Evolutionary conservation across 2,113 vertebrate genomes (phyloP), one percentile per base, ranked within the genome.

Genomic region (Malaclemys terrapin): DNA sequence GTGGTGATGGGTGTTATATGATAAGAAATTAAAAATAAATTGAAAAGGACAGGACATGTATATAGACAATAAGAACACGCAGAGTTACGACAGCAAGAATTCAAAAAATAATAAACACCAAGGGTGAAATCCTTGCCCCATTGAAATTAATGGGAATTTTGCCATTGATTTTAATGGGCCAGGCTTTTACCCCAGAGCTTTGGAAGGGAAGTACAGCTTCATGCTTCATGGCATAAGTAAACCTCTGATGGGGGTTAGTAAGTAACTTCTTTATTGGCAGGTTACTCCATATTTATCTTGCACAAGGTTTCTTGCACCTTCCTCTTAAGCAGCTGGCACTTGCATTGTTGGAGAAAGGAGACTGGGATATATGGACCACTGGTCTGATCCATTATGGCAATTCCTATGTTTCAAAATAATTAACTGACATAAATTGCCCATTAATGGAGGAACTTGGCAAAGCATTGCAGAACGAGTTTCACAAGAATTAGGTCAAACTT

Each of bases 1-100:
- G 56, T 57, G 56, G 24, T 27, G 24, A 57, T 27, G 56, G 57
- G 27, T 29, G 27, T 62, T 62, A 31, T 31, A 62, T 13, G 57
- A 14, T 62, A 62, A 62, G 27, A 29, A 62, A 13, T 29, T 62
- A 12, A 31, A 31, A 31, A 29, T 62, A 31, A 62, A 31, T 62
- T 12, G 31, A 29, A 62, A 62, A 62, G 57, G 57, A 29, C 57
- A 14, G 57, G 27, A 62, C 12, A 25, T 92, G 96, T 81, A 93
- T 94, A 87, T 97, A 95, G 95, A 88, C 95, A 97, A 94, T 91
- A 89, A 96, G 96, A 96, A 88, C 50, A 93, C 79, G 20, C 89
- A 93, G 94, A 95, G 87, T 97, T 95, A 96, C 89, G 93, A 85
- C 78, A 89, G 95, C 82, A 95, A 94, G 96, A 96, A 97, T 95